Conservation (phyloP, 2,797 vertebrate species). For the Hyperoplus immaculatus region DNA sequence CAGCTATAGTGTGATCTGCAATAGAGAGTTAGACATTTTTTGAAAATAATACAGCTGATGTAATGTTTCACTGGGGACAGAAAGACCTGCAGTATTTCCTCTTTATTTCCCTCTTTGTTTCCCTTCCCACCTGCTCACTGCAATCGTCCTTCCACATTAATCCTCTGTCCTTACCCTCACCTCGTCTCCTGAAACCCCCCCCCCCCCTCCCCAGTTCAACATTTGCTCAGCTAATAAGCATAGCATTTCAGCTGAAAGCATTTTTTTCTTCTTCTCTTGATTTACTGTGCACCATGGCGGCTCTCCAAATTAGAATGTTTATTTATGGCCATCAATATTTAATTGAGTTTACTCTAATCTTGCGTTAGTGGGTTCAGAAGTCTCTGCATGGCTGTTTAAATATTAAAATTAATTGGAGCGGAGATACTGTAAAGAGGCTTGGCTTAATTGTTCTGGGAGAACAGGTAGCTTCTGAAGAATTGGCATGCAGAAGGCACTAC, state of each 20-base stretch:
- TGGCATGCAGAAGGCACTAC: constrained; percentile 28
- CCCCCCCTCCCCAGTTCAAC: constrained; percentile 51
- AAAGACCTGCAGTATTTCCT: constrained; percentile 1
- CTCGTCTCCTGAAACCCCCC: constrained; percentile 27
- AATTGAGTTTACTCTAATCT: constrained; percentile 87
- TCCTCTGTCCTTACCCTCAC: constrained; percentile 62
- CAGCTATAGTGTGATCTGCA: not conserved
- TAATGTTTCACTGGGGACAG: constrained; percentile 8
- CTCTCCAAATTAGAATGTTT: constrained; percentile 84
- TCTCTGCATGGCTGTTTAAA: constrained; percentile 85
- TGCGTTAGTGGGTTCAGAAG: constrained; percentile 80
- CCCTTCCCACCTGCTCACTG: constrained; percentile 3
- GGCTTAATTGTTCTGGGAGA: constrained; percentile 82
- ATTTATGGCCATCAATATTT: constrained; percentile 89
- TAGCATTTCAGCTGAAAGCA: constrained; percentile 55
- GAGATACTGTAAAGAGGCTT: constrained; percentile 84
- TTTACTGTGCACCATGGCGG: constrained; percentile 60
- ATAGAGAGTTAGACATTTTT: not conserved
- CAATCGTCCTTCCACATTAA: constrained; percentile 18
- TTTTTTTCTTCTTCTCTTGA: constrained; percentile 62
- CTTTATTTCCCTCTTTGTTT: constrained; percentile 15
- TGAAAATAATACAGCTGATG: constrained; percentile 1
- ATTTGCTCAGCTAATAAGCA: constrained; percentile 78
- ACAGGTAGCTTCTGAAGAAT: constrained; percentile 73
- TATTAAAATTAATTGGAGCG: constrained; percentile 86